phyloP scores from a whole-genome alignment of 1,140 invertebrate genomes.

The Liolophura sinensis region DNA sequence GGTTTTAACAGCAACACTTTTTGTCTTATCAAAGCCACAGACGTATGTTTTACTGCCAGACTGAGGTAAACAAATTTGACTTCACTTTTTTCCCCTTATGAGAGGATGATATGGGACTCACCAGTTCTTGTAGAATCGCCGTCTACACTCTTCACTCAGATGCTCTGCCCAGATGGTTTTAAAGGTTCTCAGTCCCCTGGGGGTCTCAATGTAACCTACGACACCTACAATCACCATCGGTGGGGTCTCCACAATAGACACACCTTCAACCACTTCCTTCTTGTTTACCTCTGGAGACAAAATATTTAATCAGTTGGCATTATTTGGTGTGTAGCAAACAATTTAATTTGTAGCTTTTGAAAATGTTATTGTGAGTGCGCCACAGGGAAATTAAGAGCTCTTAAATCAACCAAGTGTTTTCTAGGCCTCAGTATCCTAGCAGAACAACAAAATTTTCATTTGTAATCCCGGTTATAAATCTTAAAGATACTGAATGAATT shows the following conservation, averaged over 20 bases:
- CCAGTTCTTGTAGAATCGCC: slow-evolving; percentile 99
- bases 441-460: too few species aligned
- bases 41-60: too few species aligned
- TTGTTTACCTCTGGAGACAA: slow-evolving; percentile 90
- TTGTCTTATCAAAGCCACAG: too few species aligned
- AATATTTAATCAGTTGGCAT: background rate
- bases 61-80: too few species aligned
- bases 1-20: too few species aligned
- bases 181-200: slow-evolving; percentile 90
- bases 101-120: slow-evolving; percentile 61
- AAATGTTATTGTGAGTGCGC: too few species aligned
- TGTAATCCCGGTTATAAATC: too few species aligned
- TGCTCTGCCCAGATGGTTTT: slow-evolving; percentile 99
- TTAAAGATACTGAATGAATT: too few species aligned
- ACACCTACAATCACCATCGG: slow-evolving; percentile 98
- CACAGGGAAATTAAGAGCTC: too few species aligned
- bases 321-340: background rate
- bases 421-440: too few species aligned
- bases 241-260: slow-evolving; percentile 97
- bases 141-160: slow-evolving; percentile 95
- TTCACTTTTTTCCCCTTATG: too few species aligned
- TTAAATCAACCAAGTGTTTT: too few species aligned
- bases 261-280: slow-evolving; percentile 99
- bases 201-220: slow-evolving; percentile 98
- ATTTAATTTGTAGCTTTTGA: background rate